Evolutionary conservation across 2,888 invertebrate genomes (phyloP), one percentile per base, ranked within the genome.

Genomic region (Tiliacea aurago): DNA sequence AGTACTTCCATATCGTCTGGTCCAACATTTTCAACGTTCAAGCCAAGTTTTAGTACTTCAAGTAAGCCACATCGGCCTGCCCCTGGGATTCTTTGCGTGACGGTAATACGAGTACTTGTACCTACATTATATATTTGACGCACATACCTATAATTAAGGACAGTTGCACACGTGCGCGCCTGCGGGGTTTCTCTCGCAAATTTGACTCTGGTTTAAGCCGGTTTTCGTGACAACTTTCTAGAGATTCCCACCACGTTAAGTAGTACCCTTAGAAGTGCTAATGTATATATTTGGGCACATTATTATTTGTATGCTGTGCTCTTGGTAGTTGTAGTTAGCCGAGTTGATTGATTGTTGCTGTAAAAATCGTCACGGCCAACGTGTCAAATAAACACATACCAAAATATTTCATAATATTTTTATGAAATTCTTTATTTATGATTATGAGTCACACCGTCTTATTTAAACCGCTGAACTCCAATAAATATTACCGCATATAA

Each of bases 161-260:
- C 84, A 86, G 70, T 68, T 76, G 72, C 70, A 83, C 82, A 84
- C 80, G 80, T 79, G 88, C 87, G 87, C 75, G 79, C 55, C 74
- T 88, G 90, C 78, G 85, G 88, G 93, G 92, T 91, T 93, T 86
- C 88, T 83, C 87, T 89, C 87, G 91, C 92, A 89, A 93, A 92
- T 94, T 93, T 90, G 90, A 88, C 90, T 88, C 90, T 87, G 87
- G 88, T 87, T 85, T 92, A 93, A 93, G 92, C 93, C 91, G 91
- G 94, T 94, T 94, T 92, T 93, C 92, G 90, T 93, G 90, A 91
- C 90, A 90, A 94, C 94, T 95, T 95, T 94, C 94, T 95, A 95
- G 90, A 94, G 94, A 94, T 95, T 95, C 95, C 92, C 92, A 84
- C 89, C 88, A 82, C 84, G 73, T 86, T 71, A 83, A 84, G 92